phyloP scores from a whole-genome alignment of 1,140 invertebrate species.

The Leptopilina boulardi region DNA sequence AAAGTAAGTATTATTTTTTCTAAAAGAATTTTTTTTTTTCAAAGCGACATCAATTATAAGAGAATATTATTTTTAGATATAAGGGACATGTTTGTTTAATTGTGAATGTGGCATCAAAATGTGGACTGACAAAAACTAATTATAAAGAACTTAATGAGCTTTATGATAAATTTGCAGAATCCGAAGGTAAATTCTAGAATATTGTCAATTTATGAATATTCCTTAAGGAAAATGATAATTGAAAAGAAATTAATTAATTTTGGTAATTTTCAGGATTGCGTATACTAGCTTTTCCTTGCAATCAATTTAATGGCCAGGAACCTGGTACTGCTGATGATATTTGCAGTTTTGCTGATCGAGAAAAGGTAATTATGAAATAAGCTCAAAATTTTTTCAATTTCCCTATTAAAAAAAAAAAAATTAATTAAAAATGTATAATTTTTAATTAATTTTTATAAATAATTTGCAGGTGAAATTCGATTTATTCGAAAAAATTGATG shows the following conservation, averaged over 20 bases:
- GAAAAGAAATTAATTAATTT: constrained; percentile 36
- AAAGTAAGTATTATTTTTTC: constrained; percentile 71
- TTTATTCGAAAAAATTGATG: constrained; percentile 86
- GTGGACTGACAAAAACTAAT: constrained; percentile 88
- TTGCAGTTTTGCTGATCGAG: constrained; percentile 83
- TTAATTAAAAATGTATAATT: neutral
- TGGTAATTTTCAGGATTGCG: constrained; percentile 75
- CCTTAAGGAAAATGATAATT: neutral
- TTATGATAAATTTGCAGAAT: constrained; percentile 84
- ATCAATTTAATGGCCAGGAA: constrained; percentile 93
- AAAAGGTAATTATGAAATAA: constrained; percentile 78
- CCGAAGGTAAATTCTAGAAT: constrained; percentile 71
- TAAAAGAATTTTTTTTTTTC: constrained; percentile 21
- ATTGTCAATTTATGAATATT: neutral
- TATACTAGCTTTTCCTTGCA: constrained; percentile 96
- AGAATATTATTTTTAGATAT: constrained; percentile 74
- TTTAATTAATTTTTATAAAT: constrained; percentile 28
- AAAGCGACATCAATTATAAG: neutral
- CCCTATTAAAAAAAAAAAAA: too few species aligned
- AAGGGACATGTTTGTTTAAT: constrained; percentile 85
- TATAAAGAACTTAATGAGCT: constrained; percentile 87
- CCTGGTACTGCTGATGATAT: constrained; percentile 85
- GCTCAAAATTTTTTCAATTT: neutral
- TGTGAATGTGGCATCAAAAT: constrained; percentile 93
- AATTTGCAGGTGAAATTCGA: constrained; percentile 70